These are phyloP conservation scores for Cheilosia grossa DNA, from an alignment of 2,888 invertebrate species.

Conservation along the genomic window DNA sequence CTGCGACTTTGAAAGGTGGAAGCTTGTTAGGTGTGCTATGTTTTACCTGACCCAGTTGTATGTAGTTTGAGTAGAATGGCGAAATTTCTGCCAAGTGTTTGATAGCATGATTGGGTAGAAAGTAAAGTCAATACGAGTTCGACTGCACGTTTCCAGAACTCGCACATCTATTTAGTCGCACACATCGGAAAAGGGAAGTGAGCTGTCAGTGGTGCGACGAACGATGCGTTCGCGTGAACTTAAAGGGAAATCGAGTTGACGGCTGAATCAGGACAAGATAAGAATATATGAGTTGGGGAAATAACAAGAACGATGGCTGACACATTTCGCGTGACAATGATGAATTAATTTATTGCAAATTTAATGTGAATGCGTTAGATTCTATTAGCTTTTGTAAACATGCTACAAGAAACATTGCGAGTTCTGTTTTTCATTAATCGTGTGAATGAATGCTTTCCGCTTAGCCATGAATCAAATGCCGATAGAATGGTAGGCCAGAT, in stretches of 20 bases:
- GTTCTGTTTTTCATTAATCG: too few relatives aligned
- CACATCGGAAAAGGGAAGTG: slow-evolving; percentile 37
- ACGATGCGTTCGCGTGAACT: neutral
- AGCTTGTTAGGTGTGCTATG: slow-evolving; percentile 65
- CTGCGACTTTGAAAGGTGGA: slow-evolving; percentile 16
- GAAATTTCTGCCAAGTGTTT: slow-evolving; percentile 51
- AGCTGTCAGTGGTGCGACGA: slow-evolving; percentile 11
- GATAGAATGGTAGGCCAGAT: too few relatives aligned
- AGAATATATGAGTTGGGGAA: neutral
- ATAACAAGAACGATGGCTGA: neutral
- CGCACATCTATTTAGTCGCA: slow-evolving; percentile 5
- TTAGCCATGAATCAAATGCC: too few relatives aligned
- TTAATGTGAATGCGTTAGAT: neutral
- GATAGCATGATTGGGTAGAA: slow-evolving; percentile 49
- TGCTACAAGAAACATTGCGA: too few relatives aligned
- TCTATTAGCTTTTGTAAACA: neutral
- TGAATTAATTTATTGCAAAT: neutral
- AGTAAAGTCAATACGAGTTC: slow-evolving; percentile 55
- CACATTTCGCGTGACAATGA: neutral
- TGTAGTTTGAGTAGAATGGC: slow-evolving; percentile 7
- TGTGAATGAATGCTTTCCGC: too few relatives aligned
- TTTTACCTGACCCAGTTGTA: slow-evolving; percentile 56
- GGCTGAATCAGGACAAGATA: slow-evolving; percentile 1
- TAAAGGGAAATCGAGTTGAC: slow-evolving; percentile 31
- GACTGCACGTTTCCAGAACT: slow-evolving; percentile 26